Evolutionary conservation across 2,113 vertebrate species (phyloP), one percentile per base, ranked within the genome.

Genomic region (Trichomycterus rosablanca): DNA sequence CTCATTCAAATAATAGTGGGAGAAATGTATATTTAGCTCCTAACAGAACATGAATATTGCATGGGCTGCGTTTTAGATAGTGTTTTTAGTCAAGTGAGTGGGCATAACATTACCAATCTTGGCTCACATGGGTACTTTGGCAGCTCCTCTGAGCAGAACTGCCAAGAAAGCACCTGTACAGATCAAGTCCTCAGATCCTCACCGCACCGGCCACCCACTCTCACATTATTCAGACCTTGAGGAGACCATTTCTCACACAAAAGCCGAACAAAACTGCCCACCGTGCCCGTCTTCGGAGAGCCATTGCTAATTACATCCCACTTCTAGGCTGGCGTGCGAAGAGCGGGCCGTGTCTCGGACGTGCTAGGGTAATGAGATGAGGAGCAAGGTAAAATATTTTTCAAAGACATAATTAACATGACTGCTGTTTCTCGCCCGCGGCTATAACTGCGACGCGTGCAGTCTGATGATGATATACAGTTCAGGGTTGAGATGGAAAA

Each of bases 231-330:
- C 45, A 53, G 15, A 20, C 24, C 53, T 72, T 15, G n/a, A 48
- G 53, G 39, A 58, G 28, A 10, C 43, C 23, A 2, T 62, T 51
- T 35, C 5, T 57, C 18, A 23, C n/a, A 63, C 63, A 24, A 53
- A 45, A 18, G 55, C 68, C 23, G 22, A 37, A 69, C 51, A 57
- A n/a, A 67, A 43, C 39, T n/a, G 15, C 51, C 46, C 61, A 23
- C 39, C 28, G n/a, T 14, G 30, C 57, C 74, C 11, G 60, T 55
- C 56, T 73, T 73, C 57, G 34, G 45, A 55, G 71, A 35, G 46
- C 35, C 26, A n/a, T n/a, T 45, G 49, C 39, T 66, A 72, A 72
- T 72, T 67, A 63, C 18, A n/a, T 58, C 52, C 59, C 69, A n/a
- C 69, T 15, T 58, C 63, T 51, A 62, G 18, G 43, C 45, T 16